These are phyloP conservation scores for Arctopsyche grandis DNA, from an alignment of 1,140 invertebrate species.

Conservation along the genomic window DNA sequence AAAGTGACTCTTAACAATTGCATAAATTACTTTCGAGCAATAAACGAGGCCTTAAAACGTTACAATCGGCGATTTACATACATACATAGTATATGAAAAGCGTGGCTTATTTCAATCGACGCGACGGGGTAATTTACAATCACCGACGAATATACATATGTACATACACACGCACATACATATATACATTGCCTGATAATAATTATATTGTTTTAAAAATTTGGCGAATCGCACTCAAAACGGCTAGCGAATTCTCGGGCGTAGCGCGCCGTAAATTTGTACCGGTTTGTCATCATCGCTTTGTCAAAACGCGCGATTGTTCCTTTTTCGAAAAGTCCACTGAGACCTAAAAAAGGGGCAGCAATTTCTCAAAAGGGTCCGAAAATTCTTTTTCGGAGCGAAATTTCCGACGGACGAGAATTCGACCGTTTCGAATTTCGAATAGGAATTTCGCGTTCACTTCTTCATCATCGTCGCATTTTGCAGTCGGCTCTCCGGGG, in stretches of 20 bases:
- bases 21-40: too few relatives aligned
- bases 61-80: too few relatives aligned
- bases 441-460: slow-evolving; percentile 41
- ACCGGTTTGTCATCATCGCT: slow-evolving; percentile 33
- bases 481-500: background rate
- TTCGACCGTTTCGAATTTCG: slow-evolving; percentile 41
- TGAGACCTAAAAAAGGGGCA: slow-evolving; percentile 19
- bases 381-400: slow-evolving; percentile 37
- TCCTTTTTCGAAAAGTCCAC: slow-evolving; percentile 34
- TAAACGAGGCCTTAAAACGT: too few relatives aligned
- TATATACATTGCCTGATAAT: background rate
- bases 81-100: too few relatives aligned
- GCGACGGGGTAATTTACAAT: too few relatives aligned
- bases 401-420: slow-evolving; percentile 34
- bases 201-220: background rate
- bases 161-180: background rate
- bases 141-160: background rate
- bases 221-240: slow-evolving; percentile 2
- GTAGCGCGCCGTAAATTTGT: slow-evolving; percentile 23
- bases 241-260: slow-evolving; percentile 9
- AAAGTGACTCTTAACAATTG: too few relatives aligned
- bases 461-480: slow-evolving; percentile 37
- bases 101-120: too few relatives aligned
- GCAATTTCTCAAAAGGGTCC: slow-evolving; percentile 39
- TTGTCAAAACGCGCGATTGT: slow-evolving; percentile 22